These are phyloP conservation scores for Cochlearius cochlearius DNA, from an alignment of 2,113 vertebrate genomes.

Conservation along the genomic window DNA sequence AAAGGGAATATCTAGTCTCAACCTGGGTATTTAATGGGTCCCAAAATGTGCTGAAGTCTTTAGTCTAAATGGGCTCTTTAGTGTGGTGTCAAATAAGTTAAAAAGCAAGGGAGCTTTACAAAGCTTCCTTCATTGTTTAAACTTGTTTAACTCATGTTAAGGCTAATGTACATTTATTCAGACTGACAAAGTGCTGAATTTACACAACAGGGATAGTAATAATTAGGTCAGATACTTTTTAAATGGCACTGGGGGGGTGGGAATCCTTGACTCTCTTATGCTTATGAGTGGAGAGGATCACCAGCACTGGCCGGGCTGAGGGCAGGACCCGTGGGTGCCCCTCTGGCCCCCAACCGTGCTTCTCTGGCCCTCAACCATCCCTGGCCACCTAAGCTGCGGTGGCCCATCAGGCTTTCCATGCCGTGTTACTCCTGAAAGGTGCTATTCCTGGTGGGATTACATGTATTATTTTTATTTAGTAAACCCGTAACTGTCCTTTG, in stretches of 20 bases:
- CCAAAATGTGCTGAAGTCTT: conserved; percentile 54
- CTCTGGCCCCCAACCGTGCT: too few relatives aligned
- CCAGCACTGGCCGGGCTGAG: background rate
- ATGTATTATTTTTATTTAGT: accelerated
- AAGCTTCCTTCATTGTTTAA: conserved; percentile 48
- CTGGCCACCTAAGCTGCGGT: too few relatives aligned
- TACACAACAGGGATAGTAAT: conserved; percentile 60
- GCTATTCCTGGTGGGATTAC: background rate
- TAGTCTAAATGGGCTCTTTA: conserved; percentile 55
- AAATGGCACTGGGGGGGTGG: background rate
- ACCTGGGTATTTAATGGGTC: conserved; percentile 51
- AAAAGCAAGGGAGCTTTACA: conserved; percentile 36
- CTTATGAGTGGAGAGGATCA: background rate
- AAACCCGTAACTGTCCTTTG: background rate
- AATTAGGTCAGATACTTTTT: conserved; percentile 62
- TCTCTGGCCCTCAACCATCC: too few relatives aligned
- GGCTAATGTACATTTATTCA: conserved; percentile 67
- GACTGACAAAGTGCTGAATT: conserved; percentile 66
- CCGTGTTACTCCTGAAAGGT: too few relatives aligned
- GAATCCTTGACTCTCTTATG: background rate
- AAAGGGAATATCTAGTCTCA: conserved; percentile 59
- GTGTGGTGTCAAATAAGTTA: conserved; percentile 57
- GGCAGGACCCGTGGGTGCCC: too few relatives aligned
- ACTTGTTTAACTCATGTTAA: conserved; percentile 59
- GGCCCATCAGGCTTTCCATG: too few relatives aligned